These are phyloP conservation scores for Prietella phreatophila DNA, from an alignment of 2,113 vertebrate species.

Conservation along the genomic window DNA sequence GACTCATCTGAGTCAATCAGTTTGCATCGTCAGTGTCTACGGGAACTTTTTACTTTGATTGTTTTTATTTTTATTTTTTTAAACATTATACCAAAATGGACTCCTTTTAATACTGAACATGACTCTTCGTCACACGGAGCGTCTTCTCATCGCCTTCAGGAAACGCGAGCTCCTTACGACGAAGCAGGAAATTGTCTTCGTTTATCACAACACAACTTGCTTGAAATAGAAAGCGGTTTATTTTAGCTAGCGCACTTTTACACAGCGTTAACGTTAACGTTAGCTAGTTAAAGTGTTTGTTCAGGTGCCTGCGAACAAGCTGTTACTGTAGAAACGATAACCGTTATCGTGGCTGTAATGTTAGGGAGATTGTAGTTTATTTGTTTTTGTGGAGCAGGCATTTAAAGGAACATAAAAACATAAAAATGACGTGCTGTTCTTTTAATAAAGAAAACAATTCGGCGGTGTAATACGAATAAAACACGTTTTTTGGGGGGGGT, in stretches of 20 bases:
- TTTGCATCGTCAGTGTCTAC: too few relatives aligned
- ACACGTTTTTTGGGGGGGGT: not conserved
- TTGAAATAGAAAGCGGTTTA: not conserved
- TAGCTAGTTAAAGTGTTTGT: not conserved
- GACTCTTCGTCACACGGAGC: not conserved
- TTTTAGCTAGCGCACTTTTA: too few relatives aligned
- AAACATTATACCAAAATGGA: not conserved
- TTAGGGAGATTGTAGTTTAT: not conserved
- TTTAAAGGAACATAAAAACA: not conserved
- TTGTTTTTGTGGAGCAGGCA: not conserved
- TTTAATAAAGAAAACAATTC: not conserved
- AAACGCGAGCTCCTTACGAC: too few relatives aligned
- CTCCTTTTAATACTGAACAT: not conserved
- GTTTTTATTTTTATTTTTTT: too few relatives aligned
- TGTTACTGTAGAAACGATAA: not conserved
- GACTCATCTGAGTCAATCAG: not conserved
- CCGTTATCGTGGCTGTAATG: not conserved
- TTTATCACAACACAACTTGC: not conserved
- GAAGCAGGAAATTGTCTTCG: too few relatives aligned
- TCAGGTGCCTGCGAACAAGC: not conserved
- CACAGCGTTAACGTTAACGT: not conserved
- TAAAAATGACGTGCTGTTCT: not conserved
- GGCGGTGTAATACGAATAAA: not conserved
- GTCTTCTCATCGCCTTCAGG: not conserved
- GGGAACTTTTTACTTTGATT: too few relatives aligned